Evolutionary conservation across 2,113 vertebrate species (phyloP).

Genomic region (Anolis sagrei): DNA sequence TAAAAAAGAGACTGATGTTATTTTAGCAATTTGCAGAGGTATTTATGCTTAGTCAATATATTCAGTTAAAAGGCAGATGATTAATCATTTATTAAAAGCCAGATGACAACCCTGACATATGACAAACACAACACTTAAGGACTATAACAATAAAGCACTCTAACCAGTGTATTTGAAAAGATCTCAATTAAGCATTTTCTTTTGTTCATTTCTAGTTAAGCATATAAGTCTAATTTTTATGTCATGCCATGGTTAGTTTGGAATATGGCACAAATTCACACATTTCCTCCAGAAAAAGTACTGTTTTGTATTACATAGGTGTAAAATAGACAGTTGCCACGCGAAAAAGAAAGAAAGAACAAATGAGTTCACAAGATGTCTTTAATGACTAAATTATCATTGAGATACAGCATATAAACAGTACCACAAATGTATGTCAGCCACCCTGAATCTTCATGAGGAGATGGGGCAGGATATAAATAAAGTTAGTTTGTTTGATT

Average conservation of each 20-base stretch:
- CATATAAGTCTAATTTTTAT: too few relatives aligned
- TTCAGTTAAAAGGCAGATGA: not conserved
- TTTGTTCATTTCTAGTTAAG: too few relatives aligned
- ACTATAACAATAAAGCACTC: not conserved
- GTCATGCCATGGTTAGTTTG: too few relatives aligned
- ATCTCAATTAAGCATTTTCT: too few relatives aligned
- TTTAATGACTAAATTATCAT: not conserved
- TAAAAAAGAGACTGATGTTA: not conserved
- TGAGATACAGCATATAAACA: not conserved
- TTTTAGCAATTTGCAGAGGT: not conserved
- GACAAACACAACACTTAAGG: not conserved
- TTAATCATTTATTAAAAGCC: slow-evolving; percentile 1
- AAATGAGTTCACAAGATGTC: not conserved
- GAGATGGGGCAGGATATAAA: too few relatives aligned
- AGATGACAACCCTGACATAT: not conserved
- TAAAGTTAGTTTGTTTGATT: too few relatives aligned
- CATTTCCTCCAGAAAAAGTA: too few relatives aligned
- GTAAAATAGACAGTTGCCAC: not conserved
- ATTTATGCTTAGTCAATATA: not conserved
- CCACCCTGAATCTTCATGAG: too few relatives aligned
- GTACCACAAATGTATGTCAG: not conserved
- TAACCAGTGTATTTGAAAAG: not conserved
- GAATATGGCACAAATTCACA: too few relatives aligned
- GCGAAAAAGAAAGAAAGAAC: not conserved
- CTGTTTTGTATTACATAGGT: not conserved